Conservation (phyloP, 2,797 vertebrate genomes). For the Sorex maritimensis region DNA sequence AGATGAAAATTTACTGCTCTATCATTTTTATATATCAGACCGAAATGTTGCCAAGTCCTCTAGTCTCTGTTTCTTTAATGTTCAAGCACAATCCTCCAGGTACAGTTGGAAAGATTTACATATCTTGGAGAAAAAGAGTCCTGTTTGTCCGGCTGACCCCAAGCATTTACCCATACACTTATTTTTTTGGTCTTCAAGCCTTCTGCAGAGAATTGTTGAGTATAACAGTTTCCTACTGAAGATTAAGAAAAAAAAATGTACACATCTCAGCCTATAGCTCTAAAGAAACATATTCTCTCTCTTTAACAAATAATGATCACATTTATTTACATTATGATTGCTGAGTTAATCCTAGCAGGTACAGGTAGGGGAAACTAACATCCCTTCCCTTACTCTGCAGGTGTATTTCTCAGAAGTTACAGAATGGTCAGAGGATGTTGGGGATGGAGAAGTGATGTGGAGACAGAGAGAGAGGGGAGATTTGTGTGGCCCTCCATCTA, state of each 20-base stretch:
- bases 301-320: too few relatives aligned
- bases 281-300: not conserved
- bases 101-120: conserved; percentile 23
- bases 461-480: too few relatives aligned
- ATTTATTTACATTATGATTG: too few relatives aligned
- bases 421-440: too few relatives aligned
- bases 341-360: too few relatives aligned
- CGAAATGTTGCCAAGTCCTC: conserved; percentile 16
- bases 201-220: not conserved
- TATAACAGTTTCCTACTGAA: not conserved
- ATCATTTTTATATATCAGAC: conserved; percentile 52
- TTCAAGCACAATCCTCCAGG: conserved; percentile 17
- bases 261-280: not conserved
- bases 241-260: not conserved
- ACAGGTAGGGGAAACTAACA: too few relatives aligned
- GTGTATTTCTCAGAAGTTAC: too few relatives aligned
- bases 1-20: conserved; percentile 55
- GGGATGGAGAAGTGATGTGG: too few relatives aligned
- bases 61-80: conserved; percentile 51
- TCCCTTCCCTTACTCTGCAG: too few relatives aligned
- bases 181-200: not conserved
- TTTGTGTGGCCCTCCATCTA: too few relatives aligned
- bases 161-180: not conserved
- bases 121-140: conserved; percentile 1
- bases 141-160: not conserved